Conservation (phyloP, 1,140 invertebrate species). For the Riptortus pedestris region DNA sequence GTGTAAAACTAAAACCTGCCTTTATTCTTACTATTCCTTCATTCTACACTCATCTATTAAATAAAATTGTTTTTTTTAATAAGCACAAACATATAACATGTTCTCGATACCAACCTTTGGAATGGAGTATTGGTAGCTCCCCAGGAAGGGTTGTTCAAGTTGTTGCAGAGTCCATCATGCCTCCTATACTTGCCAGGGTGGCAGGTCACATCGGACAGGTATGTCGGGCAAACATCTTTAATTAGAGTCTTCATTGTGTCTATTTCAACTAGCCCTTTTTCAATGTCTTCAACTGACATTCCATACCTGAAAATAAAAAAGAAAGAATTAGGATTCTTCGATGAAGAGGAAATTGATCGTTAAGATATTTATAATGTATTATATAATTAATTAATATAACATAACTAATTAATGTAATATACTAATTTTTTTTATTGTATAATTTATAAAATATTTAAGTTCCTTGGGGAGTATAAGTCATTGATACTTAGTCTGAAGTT, state of each 20-base stretch:
- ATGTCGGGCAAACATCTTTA: conserved; percentile 75
- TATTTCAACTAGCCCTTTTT: conserved; percentile 75
- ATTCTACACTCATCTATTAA: too few relatives aligned
- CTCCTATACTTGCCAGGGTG: conserved; percentile 78
- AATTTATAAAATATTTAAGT: too few relatives aligned
- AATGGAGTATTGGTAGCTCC: conserved; percentile 77
- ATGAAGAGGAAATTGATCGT: background rate
- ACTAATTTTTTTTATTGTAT: too few relatives aligned
- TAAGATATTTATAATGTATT: background rate
- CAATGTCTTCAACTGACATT: conserved; percentile 71
- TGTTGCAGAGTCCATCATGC: conserved; percentile 87
- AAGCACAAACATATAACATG: too few relatives aligned
- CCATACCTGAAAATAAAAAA: conserved; percentile 49
- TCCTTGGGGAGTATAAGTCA: too few relatives aligned
- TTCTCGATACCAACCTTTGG: too few relatives aligned
- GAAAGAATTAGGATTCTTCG: background rate
- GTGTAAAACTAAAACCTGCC: too few relatives aligned
- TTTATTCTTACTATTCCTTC: too few relatives aligned
- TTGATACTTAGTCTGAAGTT: too few relatives aligned
- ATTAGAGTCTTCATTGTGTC: conserved; percentile 83
- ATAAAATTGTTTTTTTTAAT: too few relatives aligned
- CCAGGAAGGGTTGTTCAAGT: conserved; percentile 80
- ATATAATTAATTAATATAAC: background rate
- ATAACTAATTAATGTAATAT: background rate
- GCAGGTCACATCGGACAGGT: conserved; percentile 69